Percentiles rank a stretch among this genome's conserved stretches.
phyloP scores from a whole-genome alignment of 1,140 invertebrate genomes.

The Paracyclopina nana region DNA sequence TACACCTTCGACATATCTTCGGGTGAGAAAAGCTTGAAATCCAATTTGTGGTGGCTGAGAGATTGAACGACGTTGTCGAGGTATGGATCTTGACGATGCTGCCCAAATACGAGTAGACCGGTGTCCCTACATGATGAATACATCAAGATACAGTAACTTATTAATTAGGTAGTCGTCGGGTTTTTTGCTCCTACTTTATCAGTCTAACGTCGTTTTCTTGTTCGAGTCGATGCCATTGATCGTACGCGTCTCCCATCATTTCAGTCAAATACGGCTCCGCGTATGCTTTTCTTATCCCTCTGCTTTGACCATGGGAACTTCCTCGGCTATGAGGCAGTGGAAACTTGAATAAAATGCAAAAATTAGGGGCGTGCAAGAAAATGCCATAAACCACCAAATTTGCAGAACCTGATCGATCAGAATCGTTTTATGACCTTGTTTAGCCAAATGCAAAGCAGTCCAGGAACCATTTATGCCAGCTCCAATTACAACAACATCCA shows the following conservation, averaged over 20 bases:
- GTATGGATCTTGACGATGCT: too few relatives aligned
- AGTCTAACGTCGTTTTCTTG: background rate
- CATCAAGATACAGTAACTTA: background rate
- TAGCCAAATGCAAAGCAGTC: background rate
- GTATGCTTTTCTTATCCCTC: background rate
- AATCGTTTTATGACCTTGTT: background rate
- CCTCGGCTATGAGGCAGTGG: background rate
- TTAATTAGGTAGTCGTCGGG: background rate
- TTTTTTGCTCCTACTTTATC: background rate
- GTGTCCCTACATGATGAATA: background rate
- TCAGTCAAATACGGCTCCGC: background rate
- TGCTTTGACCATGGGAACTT: background rate
- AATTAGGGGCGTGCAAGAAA: background rate
- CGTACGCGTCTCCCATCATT: background rate
- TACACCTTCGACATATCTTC: too few relatives aligned
- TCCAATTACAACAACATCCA: background rate
- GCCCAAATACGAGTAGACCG: background rate
- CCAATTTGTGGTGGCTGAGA: too few relatives aligned
- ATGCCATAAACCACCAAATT: background rate
- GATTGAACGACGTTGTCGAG: too few relatives aligned
- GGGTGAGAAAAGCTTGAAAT: too few relatives aligned
- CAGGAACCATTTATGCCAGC: background rate
- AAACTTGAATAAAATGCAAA: background rate
- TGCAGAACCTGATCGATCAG: background rate
- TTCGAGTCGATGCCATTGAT: constrained; percentile 1